Base-by-base conservation (phyloP, 2,888 invertebrate species). In the Rhodophaea formosa region DNA sequence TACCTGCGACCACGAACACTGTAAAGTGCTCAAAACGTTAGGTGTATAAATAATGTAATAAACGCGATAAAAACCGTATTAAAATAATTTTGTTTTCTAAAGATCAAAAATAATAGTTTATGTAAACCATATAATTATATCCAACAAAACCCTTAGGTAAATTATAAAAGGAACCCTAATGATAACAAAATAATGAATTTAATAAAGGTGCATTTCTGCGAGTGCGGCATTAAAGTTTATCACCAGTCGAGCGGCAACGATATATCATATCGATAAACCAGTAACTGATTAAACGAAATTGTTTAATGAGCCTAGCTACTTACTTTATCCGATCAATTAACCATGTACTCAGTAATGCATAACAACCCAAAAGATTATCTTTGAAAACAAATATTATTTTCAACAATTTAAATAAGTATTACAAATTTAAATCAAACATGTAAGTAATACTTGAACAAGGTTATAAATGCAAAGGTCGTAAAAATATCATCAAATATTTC, bases 401-500 rank as follows among this genome's bases (percentile, higher is more conserved):
- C 5, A 49, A 14, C 47, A 49, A 30, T 30, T 30, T 15, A 23
- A 23, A 3, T 23, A 2, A 3, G 2, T 23, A 23, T 23, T 23
- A 5, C 23, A 23, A 23, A 23, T 23, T 23, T 3, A 23, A 23
- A 23, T 23, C 23, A 3, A 5, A 23, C 23, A 23, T 23, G 23
- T 3, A 23, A 51, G 12, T 17, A 15, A 10, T 39, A 0, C 17
- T n/a, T 39, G 32, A 23, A 46, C 17, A 46, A 51, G 49, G 7
- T 32, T 30, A 30, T 30, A 16, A 51, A 35, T 30, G 35, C 51
- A 51, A 51, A 51, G 35, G 35, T 51, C 51, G 35, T 51, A 51
- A 51, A 51, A 54, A 54, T 32, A 45, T 54, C 44, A 54, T 45
- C 54, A 45, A 45, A 54, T 45, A 54, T 15, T 16, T 16, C 54